A percentile compares a stretch with the other conserved stretches of the same genome.
phyloP scores from a whole-genome alignment of 1,140 invertebrate species.

The Phortica variegata region DNA sequence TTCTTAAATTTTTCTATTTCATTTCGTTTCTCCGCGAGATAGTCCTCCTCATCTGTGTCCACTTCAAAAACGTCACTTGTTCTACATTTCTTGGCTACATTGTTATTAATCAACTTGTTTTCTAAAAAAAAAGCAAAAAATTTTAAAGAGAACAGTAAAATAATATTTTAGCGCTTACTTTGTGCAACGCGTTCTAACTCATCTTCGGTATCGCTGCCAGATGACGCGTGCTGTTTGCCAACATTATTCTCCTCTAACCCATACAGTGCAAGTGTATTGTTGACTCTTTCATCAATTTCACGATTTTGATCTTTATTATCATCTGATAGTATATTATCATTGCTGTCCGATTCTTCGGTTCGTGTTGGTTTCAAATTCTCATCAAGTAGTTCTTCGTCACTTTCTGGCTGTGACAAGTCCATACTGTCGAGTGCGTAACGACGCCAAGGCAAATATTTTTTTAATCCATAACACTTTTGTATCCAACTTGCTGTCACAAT shows the following conservation, averaged over 20 bases:
- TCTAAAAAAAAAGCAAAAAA: slow-evolving; percentile 8
- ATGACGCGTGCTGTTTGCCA: slow-evolving; percentile 8
- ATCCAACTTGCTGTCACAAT: slow-evolving; percentile 80
- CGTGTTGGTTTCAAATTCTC: slow-evolving; percentile 30
- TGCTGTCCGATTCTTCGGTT: slow-evolving; percentile 2
- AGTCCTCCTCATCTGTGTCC: slow-evolving; percentile 47
- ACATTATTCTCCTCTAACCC: background rate
- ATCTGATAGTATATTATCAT: background rate
- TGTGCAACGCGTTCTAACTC: slow-evolving; percentile 58
- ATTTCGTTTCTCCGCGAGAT: slow-evolving; percentile 24
- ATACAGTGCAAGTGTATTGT: slow-evolving; percentile 5
- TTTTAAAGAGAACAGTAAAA: background rate
- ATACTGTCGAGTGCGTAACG: slow-evolving; percentile 63
- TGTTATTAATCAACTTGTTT: slow-evolving; percentile 12
- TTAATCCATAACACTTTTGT: slow-evolving; percentile 65
- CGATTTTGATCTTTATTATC: background rate
- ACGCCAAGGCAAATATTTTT: slow-evolving; percentile 72
- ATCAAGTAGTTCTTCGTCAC: slow-evolving; percentile 60
- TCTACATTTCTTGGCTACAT: background rate
- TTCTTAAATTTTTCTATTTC: too few species aligned
- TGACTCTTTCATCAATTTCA: background rate
- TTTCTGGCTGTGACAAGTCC: slow-evolving; percentile 56
- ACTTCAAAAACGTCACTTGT: slow-evolving; percentile 25
- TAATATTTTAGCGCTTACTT: slow-evolving; percentile 14
- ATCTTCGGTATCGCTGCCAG: slow-evolving; percentile 60